A percentile compares a stretch with the other conserved stretches of the same genome.
These are phyloP conservation scores for Agrilus biguttatus DNA, from an alignment of 2,888 invertebrate species.

Conservation along the genomic window DNA sequence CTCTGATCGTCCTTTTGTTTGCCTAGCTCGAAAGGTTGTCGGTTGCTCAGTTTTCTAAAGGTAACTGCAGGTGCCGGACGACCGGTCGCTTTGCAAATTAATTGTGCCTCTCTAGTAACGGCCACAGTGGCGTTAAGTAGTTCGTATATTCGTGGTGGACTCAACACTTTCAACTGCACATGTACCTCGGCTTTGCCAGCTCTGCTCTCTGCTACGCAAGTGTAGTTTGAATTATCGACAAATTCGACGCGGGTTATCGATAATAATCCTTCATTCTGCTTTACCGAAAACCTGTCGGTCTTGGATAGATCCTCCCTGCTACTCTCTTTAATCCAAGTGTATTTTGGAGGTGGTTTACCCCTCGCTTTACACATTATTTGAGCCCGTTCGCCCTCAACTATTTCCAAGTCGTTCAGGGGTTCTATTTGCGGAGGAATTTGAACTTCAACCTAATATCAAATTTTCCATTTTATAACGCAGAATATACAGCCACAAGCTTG, in stretches of 20 bases:
- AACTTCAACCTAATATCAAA: slow-evolving; percentile 37
- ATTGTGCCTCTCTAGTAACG: slow-evolving; percentile 44
- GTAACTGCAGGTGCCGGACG: slow-evolving; percentile 65
- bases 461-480: too few relatives aligned
- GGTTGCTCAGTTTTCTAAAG: slow-evolving; percentile 62
- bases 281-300: slow-evolving; percentile 53
- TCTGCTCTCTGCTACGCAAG: slow-evolving; percentile 65
- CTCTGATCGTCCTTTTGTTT: slow-evolving; percentile 50
- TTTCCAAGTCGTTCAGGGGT: slow-evolving; percentile 45
- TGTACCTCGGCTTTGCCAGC: slow-evolving; percentile 58
- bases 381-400: slow-evolving; percentile 68
- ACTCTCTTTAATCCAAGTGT: slow-evolving; percentile 67
- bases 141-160: slow-evolving; percentile 69
- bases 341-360: slow-evolving; percentile 74
- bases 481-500: too few relatives aligned
- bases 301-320: slow-evolving; percentile 58
- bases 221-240: slow-evolving; percentile 67
- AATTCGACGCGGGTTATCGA: slow-evolving; percentile 60
- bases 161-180: slow-evolving; percentile 56
- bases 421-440: slow-evolving; percentile 61
- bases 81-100: slow-evolving; percentile 67
- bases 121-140: slow-evolving; percentile 56
- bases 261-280: slow-evolving; percentile 54
- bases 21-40: slow-evolving; percentile 49
- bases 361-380: slow-evolving; percentile 61